Base-by-base conservation (phyloP, 2,113 vertebrate genomes). In the Laticauda colubrina region DNA sequence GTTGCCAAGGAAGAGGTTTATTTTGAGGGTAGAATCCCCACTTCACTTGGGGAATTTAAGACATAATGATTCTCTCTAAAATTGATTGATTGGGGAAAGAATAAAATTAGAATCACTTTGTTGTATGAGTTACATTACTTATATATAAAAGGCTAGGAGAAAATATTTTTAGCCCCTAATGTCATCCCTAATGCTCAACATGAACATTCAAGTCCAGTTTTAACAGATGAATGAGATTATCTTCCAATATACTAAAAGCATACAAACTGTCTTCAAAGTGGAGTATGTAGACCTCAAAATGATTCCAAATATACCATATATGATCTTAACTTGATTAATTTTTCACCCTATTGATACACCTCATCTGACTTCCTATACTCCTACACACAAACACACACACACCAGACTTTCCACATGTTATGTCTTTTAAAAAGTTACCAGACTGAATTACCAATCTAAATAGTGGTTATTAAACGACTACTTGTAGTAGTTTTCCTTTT, bases 61-160 rank as follows among this genome's bases (percentile, higher is more conserved):
- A 53, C 85, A 87, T 87, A 87, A 87, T 54, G 51, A n/a, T 88
- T 88, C 86, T n/a, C 15, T 53, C 86, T 88, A n/a, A 88, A 88
- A 88, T 10, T 54, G 86, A 54, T 29, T n/a, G 5, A 54, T 88
- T 26, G 11, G 26, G 26, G 26, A n/a, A 54, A 54, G 26, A 88
- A 54, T 51, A n/a, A 29, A 29, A 87, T 54, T 87, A 53, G 26
- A 54, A n/a, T 53, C 24, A 26, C 6, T 24, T 26, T 88, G 51
- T 48, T 88, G 2, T 4, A 18, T 51, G 29, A 88, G 51, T 43
- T 57, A 56, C 9, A 11, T 43, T 88, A n/a, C 39, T 88, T n/a
- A 56, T 34, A 39, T 89, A 57, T 14, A 2, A 43, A 34, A 39
- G 34, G 88, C 21, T 89, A n/a, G 51, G 51, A 18, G 18, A 48